Evolutionary conservation across 2,888 invertebrate species (phyloP).

Genomic region (Synergus gifuensis): DNA sequence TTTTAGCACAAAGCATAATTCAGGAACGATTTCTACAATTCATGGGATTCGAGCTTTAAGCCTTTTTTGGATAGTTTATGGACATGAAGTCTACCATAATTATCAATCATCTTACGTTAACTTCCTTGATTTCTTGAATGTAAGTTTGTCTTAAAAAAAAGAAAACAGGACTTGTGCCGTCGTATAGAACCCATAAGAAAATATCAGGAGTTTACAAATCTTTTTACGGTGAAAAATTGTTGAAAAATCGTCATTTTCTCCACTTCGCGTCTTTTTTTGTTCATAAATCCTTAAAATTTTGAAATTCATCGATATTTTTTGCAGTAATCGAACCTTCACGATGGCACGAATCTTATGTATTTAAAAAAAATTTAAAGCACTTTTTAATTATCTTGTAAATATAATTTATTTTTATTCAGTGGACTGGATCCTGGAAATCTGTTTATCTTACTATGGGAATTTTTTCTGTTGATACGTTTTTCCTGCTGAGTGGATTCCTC

Average conservation of each 20-base stretch:
- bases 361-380: background rate
- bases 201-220: background rate
- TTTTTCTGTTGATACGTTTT: constrained; percentile 78
- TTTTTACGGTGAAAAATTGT: background rate
- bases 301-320: background rate
- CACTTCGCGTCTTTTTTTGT: background rate
- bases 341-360: background rate
- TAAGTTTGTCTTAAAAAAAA: background rate
- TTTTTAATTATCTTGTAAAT: background rate
- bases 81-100: constrained; percentile 67
- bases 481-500: constrained; percentile 77
- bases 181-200: too few relatives aligned
- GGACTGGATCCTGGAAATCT: constrained; percentile 72
- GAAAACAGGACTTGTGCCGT: background rate
- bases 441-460: constrained; percentile 76
- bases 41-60: constrained; percentile 79
- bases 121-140: background rate
- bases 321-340: background rate
- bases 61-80: constrained; percentile 78
- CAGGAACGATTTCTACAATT: constrained; percentile 73
- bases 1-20: constrained; percentile 63
- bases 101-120: background rate
- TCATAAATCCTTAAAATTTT: background rate
- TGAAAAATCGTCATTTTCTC: background rate
- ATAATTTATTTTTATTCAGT: constrained; percentile 62